Evolutionary conservation across 2,113 vertebrate species (phyloP), one percentile per base, ranked within the genome.

Genomic region (Amazona guildingii): DNA sequence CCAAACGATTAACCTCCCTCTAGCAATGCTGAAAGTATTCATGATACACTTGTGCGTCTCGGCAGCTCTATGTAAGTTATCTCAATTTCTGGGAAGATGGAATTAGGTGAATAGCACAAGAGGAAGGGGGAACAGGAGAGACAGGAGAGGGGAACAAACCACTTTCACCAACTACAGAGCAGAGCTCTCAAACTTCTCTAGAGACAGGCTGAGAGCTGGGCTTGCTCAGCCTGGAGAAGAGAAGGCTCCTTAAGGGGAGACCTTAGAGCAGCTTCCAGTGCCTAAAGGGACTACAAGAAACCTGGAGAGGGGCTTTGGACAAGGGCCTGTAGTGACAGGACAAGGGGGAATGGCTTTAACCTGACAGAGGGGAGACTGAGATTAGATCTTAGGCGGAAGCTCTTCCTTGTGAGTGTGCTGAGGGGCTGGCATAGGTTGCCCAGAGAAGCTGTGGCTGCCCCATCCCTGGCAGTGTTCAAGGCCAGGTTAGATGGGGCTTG

Each of bases 401-500:
- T 15, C 33, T 35, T 15, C 13, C 20, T 9, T 59, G 33, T n/a
- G 33, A 82, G 18, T 8, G 18, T 33, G 13, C 10, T 9, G 18
- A 54, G 2, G 10, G 21, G 1, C 33, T 31, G 19, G 17, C 10
- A 11, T 35, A 70, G 29, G 25, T 0, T 82, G 13, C 6, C 29
- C 37, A 75, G 28, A 73, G 17, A 43, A 20, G 21, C 14, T 19
- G 44, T 12, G 2, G 8, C 11, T 41, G 16, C 31, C 17, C 17
- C n/a, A 72, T 35, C 27, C 27, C 23, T 19, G 27, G 28, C 39
- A 62, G 18, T 3, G 5, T 39, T 13, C 67, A 24, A 52, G 41
- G 15, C 1, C 33, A 68, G 17, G 76, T 0, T 51, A 41, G n/a
- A 63, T 1, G 0, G 8, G 24, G 24, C 7, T 63, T 3, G 7